phyloP scores from a whole-genome alignment of 2,113 vertebrate species.

The Macaca nemestrina region DNA sequence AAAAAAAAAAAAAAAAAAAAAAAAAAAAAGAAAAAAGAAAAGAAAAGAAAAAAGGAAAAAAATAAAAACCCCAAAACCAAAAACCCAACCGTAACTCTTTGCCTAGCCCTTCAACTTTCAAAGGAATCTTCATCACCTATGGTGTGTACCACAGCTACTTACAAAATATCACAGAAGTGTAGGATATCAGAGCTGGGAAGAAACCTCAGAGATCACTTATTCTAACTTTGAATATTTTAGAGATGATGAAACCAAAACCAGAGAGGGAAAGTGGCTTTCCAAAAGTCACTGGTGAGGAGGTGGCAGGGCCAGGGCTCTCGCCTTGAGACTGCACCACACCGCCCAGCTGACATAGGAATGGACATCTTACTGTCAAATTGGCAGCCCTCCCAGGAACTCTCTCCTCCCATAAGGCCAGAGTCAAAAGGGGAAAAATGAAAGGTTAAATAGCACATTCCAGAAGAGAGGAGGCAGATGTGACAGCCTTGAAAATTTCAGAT shows the following conservation, averaged over 20 bases:
- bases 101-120: neutral
- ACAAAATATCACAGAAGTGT: neutral
- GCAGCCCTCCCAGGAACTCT: conserved; percentile 40
- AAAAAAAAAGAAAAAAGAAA: neutral
- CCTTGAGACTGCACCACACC: neutral
- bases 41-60: neutral
- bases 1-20: neutral
- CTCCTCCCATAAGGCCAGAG: conserved; percentile 73
- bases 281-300: neutral
- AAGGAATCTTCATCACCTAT: neutral
- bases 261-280: conserved; percentile 9
- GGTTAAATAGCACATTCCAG: conserved; percentile 71
- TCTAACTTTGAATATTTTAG: neutral
- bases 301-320: neutral
- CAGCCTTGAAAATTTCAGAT: conserved; percentile 54
- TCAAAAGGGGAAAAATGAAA: conserved; percentile 77
- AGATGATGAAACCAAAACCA: neutral
- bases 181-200: neutral
- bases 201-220: neutral
- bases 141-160: neutral
- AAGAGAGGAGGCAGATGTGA: conserved; percentile 66
- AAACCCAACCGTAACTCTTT: neutral
- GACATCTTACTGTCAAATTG: neutral
- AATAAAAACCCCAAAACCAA: neutral
- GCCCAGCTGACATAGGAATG: neutral